Percentiles rank a stretch among this genome's conserved stretches.
Evolutionary conservation across 2,113 vertebrate genomes (phyloP).

Genomic region (Ahaetulla prasina): DNA sequence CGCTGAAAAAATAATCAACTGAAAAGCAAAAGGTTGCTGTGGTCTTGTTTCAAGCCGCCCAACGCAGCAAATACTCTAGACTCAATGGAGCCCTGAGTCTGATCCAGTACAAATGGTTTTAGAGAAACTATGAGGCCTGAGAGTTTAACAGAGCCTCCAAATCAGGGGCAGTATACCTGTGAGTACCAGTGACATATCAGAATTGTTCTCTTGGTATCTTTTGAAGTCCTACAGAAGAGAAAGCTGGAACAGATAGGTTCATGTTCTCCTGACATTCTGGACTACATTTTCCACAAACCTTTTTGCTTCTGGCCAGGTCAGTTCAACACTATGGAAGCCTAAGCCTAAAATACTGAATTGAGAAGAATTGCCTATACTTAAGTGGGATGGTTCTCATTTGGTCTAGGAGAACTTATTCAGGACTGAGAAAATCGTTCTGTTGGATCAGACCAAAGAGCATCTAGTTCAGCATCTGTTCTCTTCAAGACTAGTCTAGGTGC

Average conservation of each 20-base stretch:
- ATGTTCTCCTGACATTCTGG: background rate
- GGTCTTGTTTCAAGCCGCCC: background rate
- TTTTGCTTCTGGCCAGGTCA: background rate
- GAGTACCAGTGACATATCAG: background rate
- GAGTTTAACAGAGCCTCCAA: background rate
- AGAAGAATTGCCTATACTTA: background rate
- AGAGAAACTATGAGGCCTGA: background rate
- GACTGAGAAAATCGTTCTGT: background rate
- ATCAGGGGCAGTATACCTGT: background rate
- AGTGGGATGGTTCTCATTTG: background rate
- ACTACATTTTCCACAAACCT: background rate
- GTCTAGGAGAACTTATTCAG: background rate
- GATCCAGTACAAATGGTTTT: background rate
- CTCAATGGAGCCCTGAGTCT: background rate
- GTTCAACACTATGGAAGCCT: background rate
- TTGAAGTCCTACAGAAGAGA: background rate
- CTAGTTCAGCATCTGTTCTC: background rate
- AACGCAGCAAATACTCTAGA: background rate
- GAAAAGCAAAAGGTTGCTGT: background rate
- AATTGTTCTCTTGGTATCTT: background rate
- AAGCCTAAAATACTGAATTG: background rate
- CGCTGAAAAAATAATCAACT: background rate
- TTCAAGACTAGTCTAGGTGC: background rate
- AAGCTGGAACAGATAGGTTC: background rate
- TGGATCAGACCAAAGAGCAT: background rate